These are phyloP conservation scores for Brienomyrus longianalis DNA, from an alignment of 2,113 vertebrate genomes.

Conservation along the genomic window DNA sequence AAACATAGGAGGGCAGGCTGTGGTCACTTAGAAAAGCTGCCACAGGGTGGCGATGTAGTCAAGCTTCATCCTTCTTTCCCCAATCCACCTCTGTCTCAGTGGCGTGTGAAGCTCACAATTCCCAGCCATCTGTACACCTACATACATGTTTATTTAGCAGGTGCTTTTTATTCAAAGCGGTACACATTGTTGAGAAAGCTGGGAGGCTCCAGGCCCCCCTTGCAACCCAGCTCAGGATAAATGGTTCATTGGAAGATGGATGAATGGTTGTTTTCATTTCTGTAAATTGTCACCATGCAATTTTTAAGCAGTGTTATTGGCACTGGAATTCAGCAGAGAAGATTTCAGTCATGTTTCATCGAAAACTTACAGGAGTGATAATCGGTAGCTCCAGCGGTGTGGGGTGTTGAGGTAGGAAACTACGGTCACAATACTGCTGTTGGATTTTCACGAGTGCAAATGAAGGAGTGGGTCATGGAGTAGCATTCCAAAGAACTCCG, in stretches of 20 bases:
- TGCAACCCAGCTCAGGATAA: background rate
- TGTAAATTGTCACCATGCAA: background rate
- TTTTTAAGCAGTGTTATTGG: background rate
- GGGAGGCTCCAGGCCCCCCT: background rate
- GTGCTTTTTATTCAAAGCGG: background rate
- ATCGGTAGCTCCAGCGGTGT: background rate
- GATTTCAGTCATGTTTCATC: background rate
- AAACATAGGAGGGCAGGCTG: constrained; percentile 20
- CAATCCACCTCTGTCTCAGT: background rate
- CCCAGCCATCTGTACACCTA: background rate
- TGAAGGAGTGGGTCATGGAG: background rate
- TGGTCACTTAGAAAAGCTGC: background rate
- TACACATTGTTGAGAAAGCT: background rate
- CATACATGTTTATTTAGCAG: background rate
- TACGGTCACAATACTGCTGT: background rate
- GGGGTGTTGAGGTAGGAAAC: background rate
- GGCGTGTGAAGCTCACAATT: background rate
- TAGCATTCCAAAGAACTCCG: background rate
- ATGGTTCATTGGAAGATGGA: background rate
- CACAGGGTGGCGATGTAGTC: background rate
- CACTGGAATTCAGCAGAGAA: background rate
- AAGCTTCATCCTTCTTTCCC: background rate
- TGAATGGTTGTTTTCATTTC: background rate
- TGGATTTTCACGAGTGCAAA: background rate
- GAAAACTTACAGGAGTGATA: background rate